Evolutionary conservation across 2,888 invertebrate species (phyloP).

Genomic region (Fragum whitleyi): DNA sequence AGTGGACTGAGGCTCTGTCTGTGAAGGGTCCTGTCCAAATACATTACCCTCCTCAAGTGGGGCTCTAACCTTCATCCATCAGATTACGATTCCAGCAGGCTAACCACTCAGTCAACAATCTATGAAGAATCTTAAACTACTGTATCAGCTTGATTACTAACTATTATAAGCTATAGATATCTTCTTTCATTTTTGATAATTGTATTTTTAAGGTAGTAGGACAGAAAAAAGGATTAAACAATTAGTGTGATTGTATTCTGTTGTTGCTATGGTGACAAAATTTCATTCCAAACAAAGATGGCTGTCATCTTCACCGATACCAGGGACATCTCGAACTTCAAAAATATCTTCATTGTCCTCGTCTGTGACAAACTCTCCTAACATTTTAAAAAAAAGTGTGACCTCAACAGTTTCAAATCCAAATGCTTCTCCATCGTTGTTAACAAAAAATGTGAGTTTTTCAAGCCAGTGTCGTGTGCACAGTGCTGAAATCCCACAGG

Average conservation of each 20-base stretch:
- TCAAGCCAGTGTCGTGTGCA: conserved; percentile 31
- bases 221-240: conserved; percentile 4
- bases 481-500: conserved; percentile 31
- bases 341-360: conserved; percentile 40
- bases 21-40: too few species aligned
- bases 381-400: conserved; percentile 15
- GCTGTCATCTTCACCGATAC: conserved; percentile 48
- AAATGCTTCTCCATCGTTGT: conserved; percentile 4
- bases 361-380: conserved; percentile 25
- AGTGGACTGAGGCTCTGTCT: too few species aligned
- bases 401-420: conserved; percentile 8
- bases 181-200: neutral
- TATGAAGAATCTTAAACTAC: too few species aligned
- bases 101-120: too few species aligned
- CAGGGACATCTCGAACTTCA: conserved; percentile 47
- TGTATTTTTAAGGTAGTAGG: neutral
- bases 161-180: too few species aligned
- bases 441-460: conserved; percentile 43
- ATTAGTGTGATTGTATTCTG: conserved; percentile 10
- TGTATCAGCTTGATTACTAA: too few species aligned
- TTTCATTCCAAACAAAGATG: conserved; percentile 55
- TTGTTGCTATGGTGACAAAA: conserved; percentile 62
- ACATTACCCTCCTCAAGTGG: too few species aligned
- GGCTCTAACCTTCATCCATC: too few species aligned
- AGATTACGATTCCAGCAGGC: too few species aligned